Evolutionary conservation across 2,888 invertebrate species (phyloP).

Genomic region (Agrochola macilenta): DNA sequence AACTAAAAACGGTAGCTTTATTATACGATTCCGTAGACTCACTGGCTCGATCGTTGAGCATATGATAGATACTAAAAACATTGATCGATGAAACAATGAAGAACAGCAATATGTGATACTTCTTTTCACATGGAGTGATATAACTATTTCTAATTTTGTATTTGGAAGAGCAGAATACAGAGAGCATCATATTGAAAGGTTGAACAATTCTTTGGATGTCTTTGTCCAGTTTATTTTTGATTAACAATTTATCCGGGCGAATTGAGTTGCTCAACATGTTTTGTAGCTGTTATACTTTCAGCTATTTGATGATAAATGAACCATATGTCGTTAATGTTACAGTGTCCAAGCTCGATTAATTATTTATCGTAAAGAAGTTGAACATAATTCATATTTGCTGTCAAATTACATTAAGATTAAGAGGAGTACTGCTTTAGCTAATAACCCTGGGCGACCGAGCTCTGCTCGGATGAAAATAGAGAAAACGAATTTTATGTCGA

Average conservation of each 20-base stretch:
- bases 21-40: neutral
- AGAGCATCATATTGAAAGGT: conserved; percentile 15
- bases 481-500: too few species aligned
- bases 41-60: neutral
- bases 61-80: neutral
- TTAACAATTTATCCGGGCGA: too few species aligned
- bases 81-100: neutral
- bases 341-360: neutral
- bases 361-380: neutral
- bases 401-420: conserved; percentile 8
- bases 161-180: neutral
- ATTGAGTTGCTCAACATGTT: neutral
- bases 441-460: too few species aligned
- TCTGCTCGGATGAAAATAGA: too few species aligned
- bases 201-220: neutral
- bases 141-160: conserved; percentile 15
- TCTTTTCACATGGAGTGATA: conserved; percentile 6
- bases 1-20: neutral
- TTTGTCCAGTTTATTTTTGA: neutral
- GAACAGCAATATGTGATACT: neutral
- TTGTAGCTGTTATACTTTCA: neutral
- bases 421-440: too few species aligned
- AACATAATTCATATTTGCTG: conserved; percentile 16
- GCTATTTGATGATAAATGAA: neutral
- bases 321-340: neutral